Evolutionary conservation across 2,888 invertebrate species (phyloP), one percentile per base, ranked within the genome.

Genomic region (Tenthredo livida): DNA sequence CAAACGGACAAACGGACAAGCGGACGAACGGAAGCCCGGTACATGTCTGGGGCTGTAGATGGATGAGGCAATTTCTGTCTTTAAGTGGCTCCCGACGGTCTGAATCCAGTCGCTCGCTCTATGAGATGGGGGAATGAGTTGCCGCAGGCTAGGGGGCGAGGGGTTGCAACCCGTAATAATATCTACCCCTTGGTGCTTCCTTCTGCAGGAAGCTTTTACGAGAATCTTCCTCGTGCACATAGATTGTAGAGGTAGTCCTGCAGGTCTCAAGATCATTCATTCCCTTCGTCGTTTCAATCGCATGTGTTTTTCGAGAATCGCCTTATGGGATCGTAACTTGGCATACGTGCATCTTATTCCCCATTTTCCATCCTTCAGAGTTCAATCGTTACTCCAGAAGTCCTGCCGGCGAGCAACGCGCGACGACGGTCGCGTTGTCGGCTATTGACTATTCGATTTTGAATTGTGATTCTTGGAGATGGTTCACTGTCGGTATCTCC

Each of bases 41-140:
- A 83, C 67, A 67, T 47, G 83, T 83, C 83, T 83, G 15, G 17
- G 67, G 65, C 47, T 29, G 43, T 50, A 61, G 83, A 83, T 83
- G 83, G 83, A 83, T 83, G 83, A 83, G 83, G 83, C 83, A 89
- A 88, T 90, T 88, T 89, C 88, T 87, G 85, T 85, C 84, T 84
- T 88, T 90, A 88, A 89, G 86, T 88, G 89, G 87, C 88, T 88
- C 84, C 17, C 84, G 83, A 83, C 83, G 67, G 21, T 83, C 83
- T 70, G 83, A 83, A 83, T 83, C 83, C 83, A 83, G 67, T 83
- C 50, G 70, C 67, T 83, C 29, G 83, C 47, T 65, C 80, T 47
- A 83, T 70, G 83, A 83, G 83, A 70, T 67, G 15, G 40, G 61
- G 80, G 80, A 80, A 80, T 80, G 80, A 80, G 80, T 80, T 61